Evolutionary conservation across 2,113 vertebrate species (phyloP).

Genomic region (Megaleporinus macrocephalus): DNA sequence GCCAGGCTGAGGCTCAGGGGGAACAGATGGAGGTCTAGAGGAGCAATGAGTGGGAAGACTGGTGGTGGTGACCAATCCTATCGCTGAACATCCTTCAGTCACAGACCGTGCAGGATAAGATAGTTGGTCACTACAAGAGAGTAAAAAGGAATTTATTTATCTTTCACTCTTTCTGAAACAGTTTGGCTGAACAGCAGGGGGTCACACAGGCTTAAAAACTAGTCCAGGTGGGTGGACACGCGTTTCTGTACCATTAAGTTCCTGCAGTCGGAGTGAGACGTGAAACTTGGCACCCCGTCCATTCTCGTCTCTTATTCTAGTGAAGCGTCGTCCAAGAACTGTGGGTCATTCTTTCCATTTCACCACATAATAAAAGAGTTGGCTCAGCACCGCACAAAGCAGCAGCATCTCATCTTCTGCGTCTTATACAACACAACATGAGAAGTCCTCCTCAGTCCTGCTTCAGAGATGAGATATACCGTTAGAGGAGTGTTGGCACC

Average conservation of each 20-base stretch:
- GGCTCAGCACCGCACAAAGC: constrained; percentile 18
- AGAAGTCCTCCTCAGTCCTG: neutral
- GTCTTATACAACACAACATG: neutral
- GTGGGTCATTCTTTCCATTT: constrained; percentile 13
- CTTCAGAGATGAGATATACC: neutral
- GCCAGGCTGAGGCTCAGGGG: neutral
- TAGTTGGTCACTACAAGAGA: neutral
- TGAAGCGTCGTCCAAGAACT: constrained; percentile 4
- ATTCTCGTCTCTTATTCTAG: constrained; percentile 6
- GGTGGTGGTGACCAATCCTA: neutral
- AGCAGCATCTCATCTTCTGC: neutral
- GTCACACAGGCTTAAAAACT: neutral
- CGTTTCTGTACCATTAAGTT: constrained; percentile 9
- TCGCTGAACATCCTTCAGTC: neutral
- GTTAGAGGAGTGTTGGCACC: neutral
- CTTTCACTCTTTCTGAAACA: too few species aligned
- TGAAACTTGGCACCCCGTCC: constrained; percentile 19
- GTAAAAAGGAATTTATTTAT: too few species aligned
- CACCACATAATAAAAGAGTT: neutral
- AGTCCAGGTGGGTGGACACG: neutral
- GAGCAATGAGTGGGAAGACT: neutral
- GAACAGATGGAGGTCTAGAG: neutral
- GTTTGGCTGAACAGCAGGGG: too few species aligned
- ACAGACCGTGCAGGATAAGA: too few species aligned
- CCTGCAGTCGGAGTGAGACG: constrained; percentile 19